A percentile compares a stretch with the other conserved stretches of the same genome.
These are phyloP conservation scores for Nudaria mundana DNA, from an alignment of 2,888 invertebrate genomes.

Conservation along the genomic window DNA sequence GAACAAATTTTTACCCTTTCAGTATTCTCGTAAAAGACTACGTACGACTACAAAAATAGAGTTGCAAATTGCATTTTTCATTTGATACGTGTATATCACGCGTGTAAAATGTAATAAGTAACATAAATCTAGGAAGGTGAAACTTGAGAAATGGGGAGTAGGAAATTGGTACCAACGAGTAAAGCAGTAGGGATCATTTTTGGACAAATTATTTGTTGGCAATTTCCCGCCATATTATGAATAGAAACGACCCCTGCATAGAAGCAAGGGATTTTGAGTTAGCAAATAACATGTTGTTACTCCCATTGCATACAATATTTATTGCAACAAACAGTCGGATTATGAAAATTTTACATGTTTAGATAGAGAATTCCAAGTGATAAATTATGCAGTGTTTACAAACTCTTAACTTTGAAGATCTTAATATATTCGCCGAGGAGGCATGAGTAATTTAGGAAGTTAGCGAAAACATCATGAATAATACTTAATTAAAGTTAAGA, in stretches of 20 bases:
- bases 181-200: conserved; percentile 42
- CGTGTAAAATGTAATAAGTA: conserved; percentile 75
- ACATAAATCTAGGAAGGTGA: conserved; percentile 65
- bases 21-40: conserved; percentile 45
- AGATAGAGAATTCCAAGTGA: conserved; percentile 34
- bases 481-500: conserved; percentile 41
- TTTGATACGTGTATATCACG: conserved; percentile 64
- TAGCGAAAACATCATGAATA: conserved; percentile 43
- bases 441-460: conserved; percentile 38
- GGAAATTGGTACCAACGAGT: conserved; percentile 24
- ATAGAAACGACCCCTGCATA: conserved; percentile 60
- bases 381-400: conserved; percentile 42
- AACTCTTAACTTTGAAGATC: conserved; percentile 30
- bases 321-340: conserved; percentile 61
- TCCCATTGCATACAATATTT: conserved; percentile 70
- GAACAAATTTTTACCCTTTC: conserved; percentile 17
- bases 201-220: conserved; percentile 33
- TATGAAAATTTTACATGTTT: conserved; percentile 56
- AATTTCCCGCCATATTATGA: conserved; percentile 65
- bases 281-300: conserved; percentile 70
- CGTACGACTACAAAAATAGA: conserved; percentile 52
- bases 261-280: conserved; percentile 56
- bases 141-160: conserved; percentile 22
- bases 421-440: conserved; percentile 32
- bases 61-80: conserved; percentile 60